Conservation (phyloP, 1,140 invertebrate genomes). For the Ganaspis sp. region DNA sequence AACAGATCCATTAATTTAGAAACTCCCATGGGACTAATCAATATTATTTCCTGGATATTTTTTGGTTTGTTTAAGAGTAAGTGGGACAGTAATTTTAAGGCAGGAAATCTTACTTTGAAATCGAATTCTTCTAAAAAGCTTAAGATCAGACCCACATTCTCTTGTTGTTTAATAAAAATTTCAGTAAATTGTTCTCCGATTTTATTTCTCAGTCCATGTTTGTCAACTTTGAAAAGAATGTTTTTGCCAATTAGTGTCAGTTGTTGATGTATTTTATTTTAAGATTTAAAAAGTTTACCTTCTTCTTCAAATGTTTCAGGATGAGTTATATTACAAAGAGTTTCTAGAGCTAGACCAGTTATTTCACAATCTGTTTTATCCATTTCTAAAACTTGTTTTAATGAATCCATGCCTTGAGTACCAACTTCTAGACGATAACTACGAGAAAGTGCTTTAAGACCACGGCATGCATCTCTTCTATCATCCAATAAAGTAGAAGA, state of each 20-base stretch:
- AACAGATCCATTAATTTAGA: slow-evolving; percentile 98
- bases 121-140: slow-evolving; percentile 96
- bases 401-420: slow-evolving; percentile 93
- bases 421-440: slow-evolving; percentile 97
- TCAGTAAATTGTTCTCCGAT: slow-evolving; percentile 97
- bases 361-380: slow-evolving; percentile 94
- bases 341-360: slow-evolving; percentile 92
- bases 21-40: slow-evolving; percentile 97
- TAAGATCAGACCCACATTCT: slow-evolving; percentile 91
- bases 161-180: slow-evolving; percentile 95
- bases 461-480: slow-evolving; percentile 95
- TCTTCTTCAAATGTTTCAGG: slow-evolving; percentile 90
- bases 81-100: slow-evolving; percentile 89
- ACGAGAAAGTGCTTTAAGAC: slow-evolving; percentile 94
- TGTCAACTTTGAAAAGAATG: slow-evolving; percentile 67
- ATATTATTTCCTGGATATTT: slow-evolving; percentile 96
- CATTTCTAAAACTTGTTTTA: slow-evolving; percentile 88
- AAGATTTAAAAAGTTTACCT: slow-evolving; percentile 73
- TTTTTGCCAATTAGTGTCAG: neutral
- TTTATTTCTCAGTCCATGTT: slow-evolving; percentile 69
- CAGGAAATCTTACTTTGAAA: slow-evolving; percentile 92
- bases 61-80: slow-evolving; percentile 89
- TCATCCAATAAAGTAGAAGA: slow-evolving; percentile 96
- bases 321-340: slow-evolving; percentile 92
- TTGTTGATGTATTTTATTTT: neutral